Evolutionary conservation across 2,888 invertebrate species (phyloP), one percentile per base, ranked within the genome.

Genomic region (Hemistola chrysoprasaria): DNA sequence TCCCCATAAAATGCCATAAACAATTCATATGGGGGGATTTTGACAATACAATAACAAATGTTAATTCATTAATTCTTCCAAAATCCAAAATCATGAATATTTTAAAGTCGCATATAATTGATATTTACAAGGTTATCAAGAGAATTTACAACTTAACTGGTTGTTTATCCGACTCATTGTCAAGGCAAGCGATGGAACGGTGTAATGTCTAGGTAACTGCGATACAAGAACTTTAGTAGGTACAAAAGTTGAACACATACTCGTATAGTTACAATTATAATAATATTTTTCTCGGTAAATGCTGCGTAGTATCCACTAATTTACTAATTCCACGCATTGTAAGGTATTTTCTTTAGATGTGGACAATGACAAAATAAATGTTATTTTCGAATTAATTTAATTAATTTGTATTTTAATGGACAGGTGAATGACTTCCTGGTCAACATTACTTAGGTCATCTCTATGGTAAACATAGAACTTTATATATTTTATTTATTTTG

Each of bases 61-160:
- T 3, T 16, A 16, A 16, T 16, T 16, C 4, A 16, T 16, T 16
- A 16, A 16, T 16, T 3, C 4, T 4, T 16, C 4, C 16, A 16
- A 16, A 16, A 16, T 16, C 4, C 3, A 16, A 16, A 16, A 16
- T 16, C 2, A 16, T n/a, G 10, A 8, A 21, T 7, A 22, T 26
- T 26, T 27, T 27, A n/a, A 22, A 10, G 11, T 16, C 16, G 16
- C 33, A 6, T 33, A 9, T 25, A 3, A 27, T 26, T 21, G 11
- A 23, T 26, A 33, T 40, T 34, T 35, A 23, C 50, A 51, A 50
- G 50, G 45, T 30, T 35, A 20, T 7, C 48, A 38, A 52, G 52
- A 27, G 32, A 44, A 50, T 47, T n/a, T n/a, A 47, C 32, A 38
- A 34, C 47, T 38, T 47, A 58, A 54, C 53, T 33, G 44, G 58